Percentiles rank a stretch among this genome's conserved stretches.
Conservation (phyloP, 1,140 invertebrate species). For the Condylostylus longicornis region DNA sequence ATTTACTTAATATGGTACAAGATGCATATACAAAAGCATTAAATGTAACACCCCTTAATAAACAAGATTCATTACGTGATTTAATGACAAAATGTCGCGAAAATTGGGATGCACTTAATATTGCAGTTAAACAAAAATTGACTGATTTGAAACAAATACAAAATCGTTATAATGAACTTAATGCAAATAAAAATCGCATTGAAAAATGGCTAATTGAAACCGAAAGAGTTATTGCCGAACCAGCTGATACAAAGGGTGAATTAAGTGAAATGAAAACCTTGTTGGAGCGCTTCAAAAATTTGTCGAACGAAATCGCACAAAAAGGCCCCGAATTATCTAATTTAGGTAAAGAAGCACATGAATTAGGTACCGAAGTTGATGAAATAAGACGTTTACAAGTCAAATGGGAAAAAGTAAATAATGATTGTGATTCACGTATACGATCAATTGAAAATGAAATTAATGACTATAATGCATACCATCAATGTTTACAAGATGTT, state of each 20-base stretch:
- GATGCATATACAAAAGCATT: constrained; percentile 73
- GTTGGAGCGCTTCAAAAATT: constrained; percentile 67
- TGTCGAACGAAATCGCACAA: constrained; percentile 54
- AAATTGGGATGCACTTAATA: constrained; percentile 68
- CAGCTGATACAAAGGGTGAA: constrained; percentile 60
- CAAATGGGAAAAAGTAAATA: constrained; percentile 47
- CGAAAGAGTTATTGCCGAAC: constrained; percentile 44
- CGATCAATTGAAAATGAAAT: constrained; percentile 59
- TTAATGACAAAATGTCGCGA: constrained; percentile 59
- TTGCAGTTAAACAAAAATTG: constrained; percentile 62
- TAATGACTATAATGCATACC: constrained; percentile 72
- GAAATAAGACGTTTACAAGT: constrained; percentile 45
- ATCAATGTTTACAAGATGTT: constrained; percentile 76
- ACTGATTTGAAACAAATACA: constrained; percentile 60
- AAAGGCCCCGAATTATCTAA: constrained; percentile 59
- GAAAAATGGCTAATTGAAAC: constrained; percentile 55
- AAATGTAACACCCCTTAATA: constrained; percentile 60
- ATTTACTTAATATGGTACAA: constrained; percentile 60
- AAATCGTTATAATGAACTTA: constrained; percentile 67
- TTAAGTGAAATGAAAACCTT: constrained; percentile 81
- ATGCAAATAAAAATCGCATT: constrained; percentile 49
- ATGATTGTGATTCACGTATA: constrained; percentile 43
- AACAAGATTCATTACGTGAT: constrained; percentile 59
- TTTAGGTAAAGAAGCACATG: constrained; percentile 50
- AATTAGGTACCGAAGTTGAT: constrained; percentile 48